These are phyloP conservation scores for Scolanthus callimorphus DNA, from an alignment of 92 coral and sea anemone species.

Conservation along the genomic window DNA sequence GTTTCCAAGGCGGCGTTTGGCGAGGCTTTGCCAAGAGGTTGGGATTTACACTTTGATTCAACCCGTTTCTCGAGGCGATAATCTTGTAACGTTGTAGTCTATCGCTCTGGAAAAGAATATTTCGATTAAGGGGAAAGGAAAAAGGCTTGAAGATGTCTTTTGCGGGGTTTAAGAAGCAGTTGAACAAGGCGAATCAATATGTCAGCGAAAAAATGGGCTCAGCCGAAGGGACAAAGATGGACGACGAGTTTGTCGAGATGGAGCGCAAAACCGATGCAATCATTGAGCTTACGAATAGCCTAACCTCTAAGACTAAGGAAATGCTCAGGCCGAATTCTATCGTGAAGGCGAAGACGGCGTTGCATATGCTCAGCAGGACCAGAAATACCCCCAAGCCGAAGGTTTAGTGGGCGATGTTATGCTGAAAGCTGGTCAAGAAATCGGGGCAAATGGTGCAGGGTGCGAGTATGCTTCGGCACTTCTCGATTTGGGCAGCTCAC, in stretches of 20 bases:
- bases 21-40: neutral
- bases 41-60: neutral
- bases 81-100: neutral
- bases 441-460: conserved; percentile 39
- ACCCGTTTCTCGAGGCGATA: neutral
- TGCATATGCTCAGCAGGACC: conserved; percentile 67
- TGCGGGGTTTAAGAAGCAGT: conserved; percentile 86
- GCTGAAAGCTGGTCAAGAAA: conserved; percentile 81
- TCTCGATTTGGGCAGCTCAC: conserved; percentile 71
- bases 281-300: conserved; percentile 56
- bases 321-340: conserved; percentile 78
- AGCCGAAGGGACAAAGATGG: conserved; percentile 87
- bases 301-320: conserved; percentile 75
- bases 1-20: neutral
- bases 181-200: conserved; percentile 88
- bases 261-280: conserved; percentile 78
- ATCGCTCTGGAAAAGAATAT: neutral
- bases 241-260: conserved; percentile 68
- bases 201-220: conserved; percentile 93
- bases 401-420: conserved; percentile 76
- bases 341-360: conserved; percentile 71
- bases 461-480: conserved; percentile 83
- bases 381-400: conserved; percentile 70
- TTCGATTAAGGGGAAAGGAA: neutral
- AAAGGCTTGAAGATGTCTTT: conserved; percentile 56